Percentiles rank a stretch among this genome's conserved stretches.
phyloP scores from a whole-genome alignment of 2,113 vertebrate species.

The Rhegmatorhina hoffmannsi region DNA sequence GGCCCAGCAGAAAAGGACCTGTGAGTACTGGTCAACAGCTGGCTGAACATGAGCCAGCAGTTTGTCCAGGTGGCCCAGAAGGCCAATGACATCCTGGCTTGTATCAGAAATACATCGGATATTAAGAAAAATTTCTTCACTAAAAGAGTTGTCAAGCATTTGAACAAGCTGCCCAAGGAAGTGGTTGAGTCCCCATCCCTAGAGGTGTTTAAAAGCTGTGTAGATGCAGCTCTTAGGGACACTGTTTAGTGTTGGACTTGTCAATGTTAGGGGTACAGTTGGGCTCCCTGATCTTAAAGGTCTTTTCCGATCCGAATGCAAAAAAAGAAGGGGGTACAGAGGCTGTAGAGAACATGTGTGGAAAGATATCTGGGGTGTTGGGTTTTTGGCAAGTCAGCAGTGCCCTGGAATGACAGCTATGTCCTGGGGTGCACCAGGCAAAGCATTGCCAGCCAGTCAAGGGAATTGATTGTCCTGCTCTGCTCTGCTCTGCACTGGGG shows the following conservation, averaged over 20 bases:
- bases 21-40: neutral
- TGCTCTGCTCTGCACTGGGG: neutral
- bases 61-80: neutral
- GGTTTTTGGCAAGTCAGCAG: too few species aligned
- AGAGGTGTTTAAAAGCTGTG: neutral
- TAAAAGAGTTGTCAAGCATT: neutral
- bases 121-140: neutral
- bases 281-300: neutral
- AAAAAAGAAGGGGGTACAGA: neutral
- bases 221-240: neutral
- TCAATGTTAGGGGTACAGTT: neutral
- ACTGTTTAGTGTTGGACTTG: neutral
- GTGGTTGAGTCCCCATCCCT: neutral
- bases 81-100: neutral
- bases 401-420: fast-evolving
- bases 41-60: neutral
- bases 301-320: neutral
- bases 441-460: fast-evolving
- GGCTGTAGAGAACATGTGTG: neutral
- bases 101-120: neutral
- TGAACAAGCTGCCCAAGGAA: neutral
- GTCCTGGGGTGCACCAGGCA: neutral
- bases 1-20: neutral
- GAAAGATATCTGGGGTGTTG: neutral
- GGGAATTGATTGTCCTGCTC: neutral